Percentiles rank a stretch among this genome's conserved stretches.
These are phyloP conservation scores for Prionailurus viverrinus DNA, from an alignment of 2,113 vertebrate species.

Conservation along the genomic window DNA sequence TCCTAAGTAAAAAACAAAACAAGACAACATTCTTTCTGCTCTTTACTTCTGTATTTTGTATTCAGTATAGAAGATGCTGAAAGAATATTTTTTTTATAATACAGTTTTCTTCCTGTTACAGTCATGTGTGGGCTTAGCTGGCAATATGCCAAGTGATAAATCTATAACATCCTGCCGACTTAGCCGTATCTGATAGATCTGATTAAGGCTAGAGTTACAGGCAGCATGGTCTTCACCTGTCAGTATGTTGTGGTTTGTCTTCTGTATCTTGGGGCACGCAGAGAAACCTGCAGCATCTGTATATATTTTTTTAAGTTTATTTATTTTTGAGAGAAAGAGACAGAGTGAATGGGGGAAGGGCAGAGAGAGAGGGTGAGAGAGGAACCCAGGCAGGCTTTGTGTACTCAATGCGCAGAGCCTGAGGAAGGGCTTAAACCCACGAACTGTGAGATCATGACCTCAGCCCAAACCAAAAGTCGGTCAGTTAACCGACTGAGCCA, in stretches of 20 bases:
- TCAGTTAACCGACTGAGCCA: too few species aligned
- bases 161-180: conserved; percentile 8
- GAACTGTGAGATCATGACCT: too few species aligned
- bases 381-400: too few species aligned
- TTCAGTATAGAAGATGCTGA: neutral
- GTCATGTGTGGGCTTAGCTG: conserved; percentile 35
- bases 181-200: neutral
- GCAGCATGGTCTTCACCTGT: neutral
- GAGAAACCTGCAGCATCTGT: neutral
- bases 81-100: neutral
- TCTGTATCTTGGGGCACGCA: neutral
- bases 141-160: conserved; percentile 49
- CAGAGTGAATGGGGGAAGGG: too few species aligned
- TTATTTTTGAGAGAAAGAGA: too few species aligned
- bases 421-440: too few species aligned
- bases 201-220: neutral
- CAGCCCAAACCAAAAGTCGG: too few species aligned
- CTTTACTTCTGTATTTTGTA: neutral
- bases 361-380: too few species aligned
- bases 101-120: conserved; percentile 28
- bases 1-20: neutral
- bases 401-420: too few species aligned
- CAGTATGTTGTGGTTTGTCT: neutral
- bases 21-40: neutral
- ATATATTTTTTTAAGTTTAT: neutral